Percentiles rank a stretch among this genome's conserved stretches.
phyloP scores from a whole-genome alignment of 2,888 invertebrate genomes.

The Balanococcus diminutus region DNA sequence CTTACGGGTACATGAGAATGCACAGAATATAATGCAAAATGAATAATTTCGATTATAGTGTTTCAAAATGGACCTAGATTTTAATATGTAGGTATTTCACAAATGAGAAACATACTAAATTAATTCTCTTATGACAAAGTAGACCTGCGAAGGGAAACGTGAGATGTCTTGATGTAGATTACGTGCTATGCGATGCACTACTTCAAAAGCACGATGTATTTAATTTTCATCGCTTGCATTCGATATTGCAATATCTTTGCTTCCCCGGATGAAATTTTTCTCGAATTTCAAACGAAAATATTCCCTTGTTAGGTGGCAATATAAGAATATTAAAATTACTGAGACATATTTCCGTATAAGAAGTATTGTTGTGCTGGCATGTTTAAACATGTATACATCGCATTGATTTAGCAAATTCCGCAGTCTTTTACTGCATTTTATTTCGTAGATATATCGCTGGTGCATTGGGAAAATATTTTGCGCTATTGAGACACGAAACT shows the following conservation, averaged over 20 bases:
- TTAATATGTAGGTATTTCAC: neutral
- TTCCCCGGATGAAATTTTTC: too few species aligned
- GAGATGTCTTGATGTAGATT: slow-evolving; percentile 24
- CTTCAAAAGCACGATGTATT: neutral
- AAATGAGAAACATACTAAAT: slow-evolving; percentile 18
- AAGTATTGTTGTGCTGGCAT: too few species aligned
- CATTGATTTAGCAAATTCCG: neutral
- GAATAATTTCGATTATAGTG: slow-evolving; percentile 27
- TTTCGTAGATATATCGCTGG: neutral
- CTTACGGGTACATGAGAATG: neutral
- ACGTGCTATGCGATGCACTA: neutral
- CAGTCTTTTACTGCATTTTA: neutral
- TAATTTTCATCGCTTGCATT: neutral
- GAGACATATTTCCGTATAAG: too few species aligned
- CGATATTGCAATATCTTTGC: too few species aligned
- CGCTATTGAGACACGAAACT: neutral
- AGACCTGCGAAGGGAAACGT: neutral
- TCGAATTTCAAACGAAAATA: too few species aligned
- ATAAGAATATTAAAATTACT: too few species aligned
- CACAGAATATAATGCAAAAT: neutral
- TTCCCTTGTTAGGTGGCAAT: too few species aligned
- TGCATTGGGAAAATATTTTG: neutral
- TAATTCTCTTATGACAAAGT: slow-evolving; percentile 12
- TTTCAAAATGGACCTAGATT: neutral
- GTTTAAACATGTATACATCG: too few species aligned